Evolutionary conservation across 92 coral and sea anemone species (phyloP).

Genomic region (Metridium senile): DNA sequence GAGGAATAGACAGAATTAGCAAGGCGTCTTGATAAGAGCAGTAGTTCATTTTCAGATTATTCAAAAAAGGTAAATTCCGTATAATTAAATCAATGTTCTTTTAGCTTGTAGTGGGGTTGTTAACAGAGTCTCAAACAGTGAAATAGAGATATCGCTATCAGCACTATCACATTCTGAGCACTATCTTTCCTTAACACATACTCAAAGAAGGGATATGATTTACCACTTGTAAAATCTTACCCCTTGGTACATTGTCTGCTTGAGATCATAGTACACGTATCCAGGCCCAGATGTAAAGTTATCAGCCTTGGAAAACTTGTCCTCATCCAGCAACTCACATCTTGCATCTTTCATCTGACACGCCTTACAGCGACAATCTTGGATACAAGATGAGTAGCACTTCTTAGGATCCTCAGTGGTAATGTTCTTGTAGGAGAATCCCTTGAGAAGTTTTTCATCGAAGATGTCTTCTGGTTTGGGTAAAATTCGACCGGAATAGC

Average conservation of each 20-base stretch:
- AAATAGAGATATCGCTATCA: too few species aligned
- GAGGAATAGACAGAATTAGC: neutral
- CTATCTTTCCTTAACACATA: too few species aligned
- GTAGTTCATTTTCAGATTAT: too few species aligned
- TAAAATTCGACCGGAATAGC: constrained; percentile 31
- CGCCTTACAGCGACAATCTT: constrained; percentile 51
- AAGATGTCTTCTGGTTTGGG: constrained; percentile 29
- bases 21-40: neutral
- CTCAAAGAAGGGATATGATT: neutral
- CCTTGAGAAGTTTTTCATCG: constrained; percentile 26
- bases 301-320: constrained; percentile 26
- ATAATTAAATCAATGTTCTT: too few species aligned
- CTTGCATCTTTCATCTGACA: constrained; percentile 41
- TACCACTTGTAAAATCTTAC: neutral
- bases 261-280: constrained; percentile 26
- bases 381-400: constrained; percentile 40
- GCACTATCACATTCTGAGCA: too few species aligned
- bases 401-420: constrained; percentile 31
- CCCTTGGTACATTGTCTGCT: constrained; percentile 20
- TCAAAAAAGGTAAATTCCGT: too few species aligned
- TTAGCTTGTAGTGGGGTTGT: too few species aligned
- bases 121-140: too few species aligned
- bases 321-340: constrained; percentile 53
- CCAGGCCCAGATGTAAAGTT: constrained; percentile 9
- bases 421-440: constrained; percentile 44